phyloP scores from a whole-genome alignment of 1,140 invertebrate species.

The Penaeus japonicus region DNA sequence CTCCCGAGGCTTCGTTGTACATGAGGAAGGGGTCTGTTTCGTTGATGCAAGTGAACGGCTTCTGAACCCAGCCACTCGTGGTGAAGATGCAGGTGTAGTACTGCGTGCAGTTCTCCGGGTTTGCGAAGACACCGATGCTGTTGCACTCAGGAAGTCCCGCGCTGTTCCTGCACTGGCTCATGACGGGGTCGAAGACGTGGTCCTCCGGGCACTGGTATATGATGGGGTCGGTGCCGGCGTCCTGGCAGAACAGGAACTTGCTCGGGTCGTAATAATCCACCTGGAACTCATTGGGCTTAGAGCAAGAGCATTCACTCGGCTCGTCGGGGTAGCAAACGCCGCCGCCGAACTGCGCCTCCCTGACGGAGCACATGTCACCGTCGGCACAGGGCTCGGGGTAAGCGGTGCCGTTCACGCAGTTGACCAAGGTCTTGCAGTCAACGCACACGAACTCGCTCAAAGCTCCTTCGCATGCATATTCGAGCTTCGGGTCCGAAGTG shows the following conservation, averaged over 20 bases:
- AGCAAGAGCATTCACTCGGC: conserved; percentile 13
- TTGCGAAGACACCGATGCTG: conserved; percentile 38
- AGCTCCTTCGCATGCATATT: conserved; percentile 18
- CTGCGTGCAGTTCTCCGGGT: conserved; percentile 23
- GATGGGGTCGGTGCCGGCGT: neutral
- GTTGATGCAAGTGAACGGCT: conserved; percentile 11
- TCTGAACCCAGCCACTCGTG: conserved; percentile 44
- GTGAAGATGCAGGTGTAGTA: conserved; percentile 46
- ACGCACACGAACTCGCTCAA: conserved; percentile 41
- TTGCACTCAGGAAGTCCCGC: conserved; percentile 33
- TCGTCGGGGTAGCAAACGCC: conserved; percentile 41
- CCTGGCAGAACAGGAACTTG: conserved; percentile 44
- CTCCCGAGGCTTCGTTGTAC: conserved; percentile 38
- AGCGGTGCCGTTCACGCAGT: conserved; percentile 43
- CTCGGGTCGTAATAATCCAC: conserved; percentile 27
- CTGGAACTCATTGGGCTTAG: conserved; percentile 32
- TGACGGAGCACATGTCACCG: conserved; percentile 12
- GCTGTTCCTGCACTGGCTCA: conserved; percentile 30
- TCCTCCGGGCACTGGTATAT: conserved; percentile 48
- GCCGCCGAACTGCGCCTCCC: conserved; percentile 16
- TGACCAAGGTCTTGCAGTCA: conserved; percentile 45
- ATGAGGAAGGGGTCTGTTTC: neutral
- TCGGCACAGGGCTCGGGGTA: conserved; percentile 25
- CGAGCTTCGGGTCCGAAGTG: conserved; percentile 17
- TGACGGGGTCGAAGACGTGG: conserved; percentile 18